phyloP scores from a whole-genome alignment of 2,888 invertebrate species.

The Drosophila affinis region DNA sequence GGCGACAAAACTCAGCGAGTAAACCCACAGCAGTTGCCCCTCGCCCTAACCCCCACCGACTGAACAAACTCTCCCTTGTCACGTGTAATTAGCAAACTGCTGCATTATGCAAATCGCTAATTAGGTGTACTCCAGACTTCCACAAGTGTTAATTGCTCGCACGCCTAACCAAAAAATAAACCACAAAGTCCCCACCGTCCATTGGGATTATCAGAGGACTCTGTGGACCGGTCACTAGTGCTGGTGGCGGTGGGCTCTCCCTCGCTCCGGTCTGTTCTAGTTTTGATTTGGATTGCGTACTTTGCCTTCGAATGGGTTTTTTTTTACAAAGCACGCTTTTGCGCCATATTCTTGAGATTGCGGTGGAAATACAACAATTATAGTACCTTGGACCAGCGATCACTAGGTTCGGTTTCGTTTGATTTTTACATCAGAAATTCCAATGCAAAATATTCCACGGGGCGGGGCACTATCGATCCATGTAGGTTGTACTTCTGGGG shows the following conservation, averaged over 20 bases:
- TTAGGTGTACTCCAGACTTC: slow-evolving; percentile 41
- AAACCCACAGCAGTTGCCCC: slow-evolving; percentile 10
- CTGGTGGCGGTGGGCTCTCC: slow-evolving; percentile 1
- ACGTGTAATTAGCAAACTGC: slow-evolving; percentile 60
- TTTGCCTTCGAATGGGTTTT: slow-evolving; percentile 24
- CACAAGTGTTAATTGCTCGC: slow-evolving; percentile 44
- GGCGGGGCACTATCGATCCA: background rate
- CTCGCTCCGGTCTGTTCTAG: slow-evolving; percentile 23
- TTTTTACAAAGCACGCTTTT: slow-evolving; percentile 20
- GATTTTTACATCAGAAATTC: slow-evolving; percentile 20
- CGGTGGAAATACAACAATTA: slow-evolving; percentile 9
- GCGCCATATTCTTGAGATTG: slow-evolving; percentile 14
- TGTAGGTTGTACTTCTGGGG: background rate
- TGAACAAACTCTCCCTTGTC: slow-evolving; percentile 44
- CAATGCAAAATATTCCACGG: background rate
- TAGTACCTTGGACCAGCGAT: slow-evolving; percentile 34
- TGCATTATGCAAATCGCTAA: slow-evolving; percentile 51
- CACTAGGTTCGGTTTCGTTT: slow-evolving; percentile 12
- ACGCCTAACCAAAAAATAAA: slow-evolving; percentile 24
- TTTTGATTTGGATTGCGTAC: slow-evolving; percentile 28
- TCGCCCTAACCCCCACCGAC: background rate
- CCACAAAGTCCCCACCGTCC: slow-evolving; percentile 3
- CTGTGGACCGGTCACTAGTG: background rate
- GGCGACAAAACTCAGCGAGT: background rate
- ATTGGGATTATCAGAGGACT: too few species aligned